Base-by-base conservation (phyloP, 2,888 invertebrate species). In the Habroteleia sp. region DNA sequence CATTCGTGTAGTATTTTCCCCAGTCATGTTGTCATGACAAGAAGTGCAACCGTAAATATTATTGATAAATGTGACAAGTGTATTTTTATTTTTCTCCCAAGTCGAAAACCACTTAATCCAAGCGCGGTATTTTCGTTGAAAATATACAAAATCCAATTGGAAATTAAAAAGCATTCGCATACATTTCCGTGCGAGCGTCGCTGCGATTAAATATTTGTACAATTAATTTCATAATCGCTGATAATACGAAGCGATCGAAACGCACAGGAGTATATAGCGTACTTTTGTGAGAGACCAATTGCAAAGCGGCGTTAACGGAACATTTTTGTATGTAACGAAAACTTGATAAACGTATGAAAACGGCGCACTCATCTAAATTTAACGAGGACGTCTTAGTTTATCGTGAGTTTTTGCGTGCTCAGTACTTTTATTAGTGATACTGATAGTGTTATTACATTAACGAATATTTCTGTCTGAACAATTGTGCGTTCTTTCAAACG, bases 341-440 rank as follows among this genome's bases (percentile, higher is more conserved):
- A 60, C 31, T 71, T 71, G 69, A 54, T 62, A 52, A 71, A 62
- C 46, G 54, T 17, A 46, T 48, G 42, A 39, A 71, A 71, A 71
- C 46, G 71, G 52, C 71, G 46, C 39, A 56, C 62, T 71, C 71
- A 41, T 62, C 71, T 62, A 62, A 71, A 54, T 71, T 71, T 71
- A 71, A 62, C 62, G 48, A 62, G 62, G 27, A 54, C 54, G 62
- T 44, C 44, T 62, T 62, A 48, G 54, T 71, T 71, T 62, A 71
- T 71, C 63, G 56, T 48, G 20, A 13, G n/a, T 72, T 63, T 72
- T 56, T 72, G 62, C 72, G 25, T 56, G 27, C 72, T 63, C 72
- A 50, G 62, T 63, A 72, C 42, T 63, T 62, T 63, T 72, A 63
- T 72, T 62, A 39, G 58, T 33, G 48, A 56, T 63, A 63, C 50